Evolutionary conservation across 2,888 invertebrate species (phyloP).

Genomic region (Tholera decimalis): DNA sequence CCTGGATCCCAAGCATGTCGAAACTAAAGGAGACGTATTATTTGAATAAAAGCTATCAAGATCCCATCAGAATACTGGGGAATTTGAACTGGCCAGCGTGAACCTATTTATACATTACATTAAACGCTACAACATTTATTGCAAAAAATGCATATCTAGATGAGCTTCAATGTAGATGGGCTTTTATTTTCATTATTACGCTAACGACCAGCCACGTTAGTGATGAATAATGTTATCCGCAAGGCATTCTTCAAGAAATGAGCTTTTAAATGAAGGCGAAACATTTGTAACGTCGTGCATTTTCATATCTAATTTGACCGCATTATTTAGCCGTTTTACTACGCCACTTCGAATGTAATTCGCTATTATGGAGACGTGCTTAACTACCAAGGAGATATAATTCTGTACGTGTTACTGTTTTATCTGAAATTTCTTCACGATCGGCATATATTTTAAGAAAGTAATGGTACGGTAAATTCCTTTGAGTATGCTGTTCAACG

Average conservation of each 20-base stretch:
- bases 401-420: slow-evolving; percentile 53
- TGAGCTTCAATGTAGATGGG: slow-evolving; percentile 56
- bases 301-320: slow-evolving; percentile 59
- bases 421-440: slow-evolving; percentile 43
- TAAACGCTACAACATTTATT: slow-evolving; percentile 60
- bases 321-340: slow-evolving; percentile 61
- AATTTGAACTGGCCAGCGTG: slow-evolving; percentile 41
- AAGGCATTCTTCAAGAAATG: slow-evolving; percentile 66
- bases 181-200: slow-evolving; percentile 66
- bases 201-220: slow-evolving; percentile 70
- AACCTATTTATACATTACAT: slow-evolving; percentile 63
- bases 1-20: not conserved
- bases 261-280: slow-evolving; percentile 66
- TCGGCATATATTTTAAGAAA: slow-evolving; percentile 41
- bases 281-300: slow-evolving; percentile 58
- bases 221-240: slow-evolving; percentile 73
- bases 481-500: slow-evolving; percentile 13
- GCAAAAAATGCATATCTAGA: slow-evolving; percentile 68
- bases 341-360: slow-evolving; percentile 50
- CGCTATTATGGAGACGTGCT: slow-evolving; percentile 45
- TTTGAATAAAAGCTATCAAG: slow-evolving; percentile 71
- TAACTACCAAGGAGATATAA: slow-evolving; percentile 50
- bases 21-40: slow-evolving; percentile 50
- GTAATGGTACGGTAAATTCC: slow-evolving; percentile 17
- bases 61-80: slow-evolving; percentile 63